Conservation (phyloP, 1,140 invertebrate genomes). For the Drosophila athabasca region DNA sequence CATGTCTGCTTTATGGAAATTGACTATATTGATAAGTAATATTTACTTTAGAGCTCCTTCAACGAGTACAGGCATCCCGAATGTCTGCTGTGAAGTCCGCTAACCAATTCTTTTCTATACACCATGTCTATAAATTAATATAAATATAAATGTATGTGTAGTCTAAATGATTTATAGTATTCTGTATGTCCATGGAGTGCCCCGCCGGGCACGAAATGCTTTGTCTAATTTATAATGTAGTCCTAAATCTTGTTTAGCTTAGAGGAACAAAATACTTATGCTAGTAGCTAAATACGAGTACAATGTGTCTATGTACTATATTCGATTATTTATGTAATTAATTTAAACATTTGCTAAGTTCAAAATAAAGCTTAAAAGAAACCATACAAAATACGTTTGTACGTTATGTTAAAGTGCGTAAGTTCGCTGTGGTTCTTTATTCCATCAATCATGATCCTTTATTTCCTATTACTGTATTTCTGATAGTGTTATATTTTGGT, state of each 20-base stretch:
- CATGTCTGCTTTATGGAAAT: slow-evolving; percentile 53
- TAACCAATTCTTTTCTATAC: slow-evolving; percentile 10
- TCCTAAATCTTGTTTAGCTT: slow-evolving; percentile 33
- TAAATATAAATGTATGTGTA: slow-evolving; percentile 51
- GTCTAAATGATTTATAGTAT: slow-evolving; percentile 62
- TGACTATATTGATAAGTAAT: slow-evolving; percentile 75
- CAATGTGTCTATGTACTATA: slow-evolving; percentile 52
- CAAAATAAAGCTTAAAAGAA: slow-evolving; percentile 62
- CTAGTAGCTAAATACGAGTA: slow-evolving; percentile 59
- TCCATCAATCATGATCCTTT: no score
- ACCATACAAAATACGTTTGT: background rate
- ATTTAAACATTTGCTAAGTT: slow-evolving; percentile 66
- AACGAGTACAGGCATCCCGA: background rate
- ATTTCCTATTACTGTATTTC: no score
- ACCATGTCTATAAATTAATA: slow-evolving; percentile 37
- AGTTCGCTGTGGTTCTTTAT: no score
- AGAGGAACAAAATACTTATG: slow-evolving; percentile 46
- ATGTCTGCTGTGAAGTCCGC: background rate
- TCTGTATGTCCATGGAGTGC: slow-evolving; percentile 55
- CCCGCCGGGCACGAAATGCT: slow-evolving; percentile 45
- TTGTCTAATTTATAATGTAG: slow-evolving; percentile 63
- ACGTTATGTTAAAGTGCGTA: no score
- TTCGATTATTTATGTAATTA: slow-evolving; percentile 77
- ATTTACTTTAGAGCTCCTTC: slow-evolving; percentile 60
- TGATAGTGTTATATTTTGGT: no score